Percentiles rank a stretch among this genome's conserved stretches.
These are phyloP conservation scores for Meloe dianella DNA, from an alignment of 2,888 invertebrate genomes.

Conservation along the genomic window DNA sequence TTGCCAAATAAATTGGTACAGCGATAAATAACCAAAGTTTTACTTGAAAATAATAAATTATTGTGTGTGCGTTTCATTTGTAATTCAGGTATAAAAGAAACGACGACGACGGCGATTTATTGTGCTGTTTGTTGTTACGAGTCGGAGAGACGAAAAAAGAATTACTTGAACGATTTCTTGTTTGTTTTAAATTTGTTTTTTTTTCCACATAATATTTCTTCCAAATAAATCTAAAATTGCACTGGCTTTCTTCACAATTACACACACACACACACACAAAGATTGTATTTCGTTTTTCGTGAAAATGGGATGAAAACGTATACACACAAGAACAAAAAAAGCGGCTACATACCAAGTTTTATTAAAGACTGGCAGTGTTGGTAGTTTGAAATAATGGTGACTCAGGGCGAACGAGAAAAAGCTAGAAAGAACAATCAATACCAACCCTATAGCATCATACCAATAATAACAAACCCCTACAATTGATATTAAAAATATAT, in stretches of 20 bases:
- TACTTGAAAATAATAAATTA: background rate
- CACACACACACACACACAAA: background rate
- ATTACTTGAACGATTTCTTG: background rate
- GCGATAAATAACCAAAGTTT: background rate
- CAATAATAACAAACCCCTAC: background rate
- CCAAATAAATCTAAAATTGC: background rate
- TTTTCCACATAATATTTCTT: background rate
- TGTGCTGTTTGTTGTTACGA: conserved; percentile 1
- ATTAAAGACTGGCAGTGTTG: background rate
- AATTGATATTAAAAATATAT: background rate
- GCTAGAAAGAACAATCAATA: conserved; percentile 11
- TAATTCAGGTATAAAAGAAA: background rate
- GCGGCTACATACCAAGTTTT: background rate
- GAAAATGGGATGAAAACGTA: too few relatives aligned
- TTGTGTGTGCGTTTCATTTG: too few relatives aligned
- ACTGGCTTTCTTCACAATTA: background rate
- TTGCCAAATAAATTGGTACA: background rate
- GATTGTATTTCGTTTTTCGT: background rate
- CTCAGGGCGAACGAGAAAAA: background rate
- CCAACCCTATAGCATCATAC: background rate
- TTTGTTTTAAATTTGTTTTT: too few relatives aligned
- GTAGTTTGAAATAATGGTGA: background rate
- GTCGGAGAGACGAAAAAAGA: background rate
- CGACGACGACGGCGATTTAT: background rate
- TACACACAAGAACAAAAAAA: background rate